Base-by-base conservation (phyloP, 1,140 invertebrate species). In the Zaprionus taronus region DNA sequence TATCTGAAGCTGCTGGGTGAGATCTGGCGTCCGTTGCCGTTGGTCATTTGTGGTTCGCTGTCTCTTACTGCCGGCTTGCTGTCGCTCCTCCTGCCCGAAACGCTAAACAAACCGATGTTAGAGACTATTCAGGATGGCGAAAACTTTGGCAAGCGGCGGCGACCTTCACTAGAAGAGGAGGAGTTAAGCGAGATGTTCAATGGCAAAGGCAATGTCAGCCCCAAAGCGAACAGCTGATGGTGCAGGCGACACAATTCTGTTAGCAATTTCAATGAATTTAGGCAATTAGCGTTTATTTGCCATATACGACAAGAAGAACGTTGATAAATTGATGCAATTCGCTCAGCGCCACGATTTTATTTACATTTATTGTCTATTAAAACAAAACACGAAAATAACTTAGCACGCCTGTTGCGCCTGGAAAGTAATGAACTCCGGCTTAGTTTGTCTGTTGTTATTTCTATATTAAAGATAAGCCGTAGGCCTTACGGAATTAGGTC, bases 81-180 rank as follows among this genome's bases (percentile, higher is more conserved):
- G 34, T 95, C 96, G 4, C 92, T 97, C 12, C 85, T 96, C 15
- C 93, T 97, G 64, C 96, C 96, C 0, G 96, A 97, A 94, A 97
- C 97, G 1, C 92, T 96, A 2, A 96, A 96, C 68, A 95, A 94
- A 81, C 95, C 95, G 76, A 93, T 97, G 80, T 96, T 96, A 6
- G 96, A 97, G 83, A 95, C 96, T 2, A 95, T 96, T 71, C 95
- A 95, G 79, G 96, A 96, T 84, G 96, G 95, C 1, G 96, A 97
- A 92, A 91, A 93, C 12, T 96, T 96, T 89, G 96, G 96, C 92
- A 92, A 92, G 64, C 80, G 9, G 12, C 26, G 36, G 9, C 24
- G 22, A 1, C 12, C 17, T 3, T 60, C 68, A 0, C 69, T 65
- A 7, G 58, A 36, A 6, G 41, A 17, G 14, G 75, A 81, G 20